Percentiles rank a stretch among this genome's conserved stretches.
Conservation (phyloP, 2,113 vertebrate genomes). For the Trematomus loennbergii region DNA sequence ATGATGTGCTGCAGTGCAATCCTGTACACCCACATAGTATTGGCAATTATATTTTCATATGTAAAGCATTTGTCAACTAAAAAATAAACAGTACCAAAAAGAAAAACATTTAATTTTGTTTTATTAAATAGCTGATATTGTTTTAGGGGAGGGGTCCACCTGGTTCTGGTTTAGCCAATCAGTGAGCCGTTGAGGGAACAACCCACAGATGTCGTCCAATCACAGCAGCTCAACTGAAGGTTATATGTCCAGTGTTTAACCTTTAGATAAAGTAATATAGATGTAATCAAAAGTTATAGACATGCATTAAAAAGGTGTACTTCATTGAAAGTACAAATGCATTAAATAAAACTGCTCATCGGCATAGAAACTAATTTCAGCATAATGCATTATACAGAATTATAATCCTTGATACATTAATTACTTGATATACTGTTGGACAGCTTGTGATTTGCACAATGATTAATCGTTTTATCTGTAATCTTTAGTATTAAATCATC, state of each 20-base stretch:
- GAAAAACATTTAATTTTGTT: no score
- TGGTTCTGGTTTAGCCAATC: conserved; percentile 27
- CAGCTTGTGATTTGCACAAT: background rate
- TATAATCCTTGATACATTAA: background rate
- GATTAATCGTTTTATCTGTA: background rate
- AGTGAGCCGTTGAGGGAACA: background rate
- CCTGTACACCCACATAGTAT: no score
- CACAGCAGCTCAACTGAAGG: conserved; percentile 5
- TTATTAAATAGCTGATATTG: no score
- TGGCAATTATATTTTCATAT: no score
- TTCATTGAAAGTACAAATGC: background rate
- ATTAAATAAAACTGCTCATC: background rate
- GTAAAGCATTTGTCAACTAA: no score
- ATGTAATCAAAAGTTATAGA: no score
- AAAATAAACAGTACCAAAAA: no score
- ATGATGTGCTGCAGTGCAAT: background rate
- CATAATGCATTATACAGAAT: background rate
- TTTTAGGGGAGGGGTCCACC: background rate
- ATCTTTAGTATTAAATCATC: background rate
- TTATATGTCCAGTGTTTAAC: background rate
- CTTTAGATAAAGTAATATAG: background rate
- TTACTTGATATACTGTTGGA: background rate
- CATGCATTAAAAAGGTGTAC: background rate
- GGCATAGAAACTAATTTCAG: background rate
- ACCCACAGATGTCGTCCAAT: conserved; percentile 31